Percentiles rank a stretch among this genome's conserved stretches.
Evolutionary conservation across 2,113 vertebrate species (phyloP).

Genomic region (Thryonomys swinderianus): DNA sequence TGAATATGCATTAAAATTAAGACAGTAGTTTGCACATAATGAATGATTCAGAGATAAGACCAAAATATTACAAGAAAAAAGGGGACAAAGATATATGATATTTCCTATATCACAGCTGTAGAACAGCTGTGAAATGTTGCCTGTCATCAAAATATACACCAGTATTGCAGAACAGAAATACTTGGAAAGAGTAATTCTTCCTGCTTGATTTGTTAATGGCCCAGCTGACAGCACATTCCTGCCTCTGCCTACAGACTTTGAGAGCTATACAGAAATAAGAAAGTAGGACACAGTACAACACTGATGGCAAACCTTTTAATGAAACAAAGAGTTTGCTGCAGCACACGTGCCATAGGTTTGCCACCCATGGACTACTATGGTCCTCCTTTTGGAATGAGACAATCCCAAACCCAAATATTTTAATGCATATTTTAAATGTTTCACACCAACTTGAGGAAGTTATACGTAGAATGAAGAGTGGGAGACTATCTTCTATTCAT

Average conservation of each 20-base stretch:
- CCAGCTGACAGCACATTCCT: not conserved
- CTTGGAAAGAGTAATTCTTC: not conserved
- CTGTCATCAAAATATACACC: not conserved
- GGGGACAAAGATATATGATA: not conserved
- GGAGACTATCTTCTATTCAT: not conserved
- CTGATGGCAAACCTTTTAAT: not conserved
- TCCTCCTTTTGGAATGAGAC: not conserved
- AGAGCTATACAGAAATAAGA: not conserved
- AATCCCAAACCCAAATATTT: not conserved
- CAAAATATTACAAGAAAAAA: not conserved
- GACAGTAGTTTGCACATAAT: not conserved
- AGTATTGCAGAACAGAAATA: not conserved
- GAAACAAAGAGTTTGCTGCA: not conserved
- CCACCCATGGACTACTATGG: not conserved
- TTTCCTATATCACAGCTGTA: not conserved
- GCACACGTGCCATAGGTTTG: not conserved
- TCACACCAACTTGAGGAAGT: not conserved
- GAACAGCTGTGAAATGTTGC: not conserved
- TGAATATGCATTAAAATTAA: constrained; percentile 5
- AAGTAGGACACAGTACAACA: not conserved
- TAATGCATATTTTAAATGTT: not conserved
- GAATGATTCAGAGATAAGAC: not conserved
- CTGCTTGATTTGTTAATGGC: not conserved
- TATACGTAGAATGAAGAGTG: not conserved
- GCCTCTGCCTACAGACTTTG: not conserved